Percentiles rank a stretch among this genome's conserved stretches.
Evolutionary conservation across 2,888 invertebrate species (phyloP).

Genomic region (Rotaria macrura): DNA sequence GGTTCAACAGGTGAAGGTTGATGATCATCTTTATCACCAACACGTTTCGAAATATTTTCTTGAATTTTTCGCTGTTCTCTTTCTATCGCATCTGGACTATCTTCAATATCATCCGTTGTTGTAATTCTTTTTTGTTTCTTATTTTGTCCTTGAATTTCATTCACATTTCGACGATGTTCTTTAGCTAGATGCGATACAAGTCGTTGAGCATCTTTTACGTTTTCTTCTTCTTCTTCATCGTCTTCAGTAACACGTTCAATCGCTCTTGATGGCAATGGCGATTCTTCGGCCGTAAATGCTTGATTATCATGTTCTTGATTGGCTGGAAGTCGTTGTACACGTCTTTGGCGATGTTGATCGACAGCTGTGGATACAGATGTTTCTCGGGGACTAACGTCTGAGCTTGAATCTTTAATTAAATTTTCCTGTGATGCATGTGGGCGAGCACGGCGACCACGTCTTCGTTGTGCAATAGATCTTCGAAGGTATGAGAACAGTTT

Average conservation of each 20-base stretch:
- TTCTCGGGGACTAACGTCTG: slow-evolving; percentile 4
- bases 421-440: not conserved
- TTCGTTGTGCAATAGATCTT: not conserved
- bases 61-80: not conserved
- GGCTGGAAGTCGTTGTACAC: not conserved
- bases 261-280: not conserved
- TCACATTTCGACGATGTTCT: not conserved
- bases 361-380: not conserved
- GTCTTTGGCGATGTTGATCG: slow-evolving; percentile 1
- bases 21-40: not conserved
- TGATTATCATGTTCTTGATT: not conserved
- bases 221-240: not conserved
- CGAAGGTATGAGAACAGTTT: not conserved
- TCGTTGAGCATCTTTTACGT: not conserved
- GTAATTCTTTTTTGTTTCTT: not conserved
- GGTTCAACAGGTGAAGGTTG: not conserved
- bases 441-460: not conserved
- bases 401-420: slow-evolving; percentile 8
- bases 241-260: not conserved
- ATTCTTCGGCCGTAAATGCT: not conserved
- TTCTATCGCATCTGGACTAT: not conserved
- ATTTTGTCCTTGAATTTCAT: not conserved
- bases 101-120: not conserved
- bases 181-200: not conserved
- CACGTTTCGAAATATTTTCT: not conserved